Evolutionary conservation across 1,140 invertebrate genomes (phyloP), one percentile per base, ranked within the genome.

Genomic region (Manduca sexta): DNA sequence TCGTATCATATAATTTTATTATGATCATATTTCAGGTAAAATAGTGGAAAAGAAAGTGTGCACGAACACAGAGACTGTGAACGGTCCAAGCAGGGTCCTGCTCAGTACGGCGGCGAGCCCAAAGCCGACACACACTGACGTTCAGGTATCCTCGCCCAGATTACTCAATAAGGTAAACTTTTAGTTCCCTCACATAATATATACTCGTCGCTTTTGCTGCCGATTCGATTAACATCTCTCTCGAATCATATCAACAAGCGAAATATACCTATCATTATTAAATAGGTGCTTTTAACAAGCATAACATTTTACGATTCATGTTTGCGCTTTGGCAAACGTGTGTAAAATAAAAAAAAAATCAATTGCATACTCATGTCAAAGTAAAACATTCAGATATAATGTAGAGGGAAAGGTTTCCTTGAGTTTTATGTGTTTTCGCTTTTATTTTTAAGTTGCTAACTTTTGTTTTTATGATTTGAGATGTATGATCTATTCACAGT

Each of bases 21-120:
- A 0, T 26, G 21, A 0, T 26, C 21, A 26, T 5, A 26, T 26
- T 26, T 26, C 65, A 90, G 89, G 85, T 35, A 87, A 87, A 86
- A 88, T 90, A 60, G 87, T 91, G 30, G 90, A 91, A 55, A 91
- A 91, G 74, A 88, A 84, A 62, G 89, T 89, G 63, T 84, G 77
- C 44, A 58, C 70, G 63, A 86, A 80, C 30, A 79, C 80, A 18
- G 84, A 87, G 51, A 78, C 69, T 4, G 75, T 69, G 52, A 86
- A 87, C 46, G 80, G 83, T 0, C 84, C 81, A 5, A 74, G 67
- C 48, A 60, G 78, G 14, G 76, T 81, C 34, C 63, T 84, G 7
- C 64, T 78, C 7, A 73, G 57, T 43, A 56, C 56, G 8, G 52
- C 73, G 13, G 49, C 67, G 4, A 49, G 58, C 26, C 47, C 54